These are phyloP conservation scores for Sander lucioperca DNA, from an alignment of 2,113 vertebrate species.

Conservation along the genomic window DNA sequence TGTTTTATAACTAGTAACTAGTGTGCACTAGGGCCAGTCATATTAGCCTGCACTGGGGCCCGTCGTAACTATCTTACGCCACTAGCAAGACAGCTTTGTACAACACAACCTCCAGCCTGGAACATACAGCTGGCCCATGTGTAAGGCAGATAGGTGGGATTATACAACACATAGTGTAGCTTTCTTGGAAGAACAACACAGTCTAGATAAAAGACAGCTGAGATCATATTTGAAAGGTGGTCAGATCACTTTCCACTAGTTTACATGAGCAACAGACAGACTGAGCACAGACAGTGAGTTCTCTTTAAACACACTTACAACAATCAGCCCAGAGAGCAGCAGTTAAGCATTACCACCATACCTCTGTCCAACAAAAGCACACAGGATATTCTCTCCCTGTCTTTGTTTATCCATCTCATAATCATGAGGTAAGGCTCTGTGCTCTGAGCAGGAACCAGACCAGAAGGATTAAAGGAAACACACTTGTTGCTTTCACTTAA, in stretches of 20 bases:
- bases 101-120: not conserved
- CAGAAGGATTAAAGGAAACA: conserved; percentile 25
- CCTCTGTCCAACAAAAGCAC: conserved; percentile 26
- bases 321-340: conserved; percentile 1
- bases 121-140: conserved; percentile 1
- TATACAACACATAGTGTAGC: not conserved
- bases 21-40: too few relatives aligned
- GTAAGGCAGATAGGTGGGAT: not conserved
- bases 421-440: conserved; percentile 13
- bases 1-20: too few relatives aligned
- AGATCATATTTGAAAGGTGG: conserved; percentile 28
- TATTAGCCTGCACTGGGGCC: too few relatives aligned
- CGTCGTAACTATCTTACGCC: too few relatives aligned
- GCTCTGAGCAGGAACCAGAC: conserved; percentile 2
- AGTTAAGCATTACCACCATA: conserved; percentile 1
- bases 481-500: not conserved
- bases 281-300: not conserved
- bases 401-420: conserved; percentile 1
- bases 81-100: not conserved
- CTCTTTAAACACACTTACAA: conserved; percentile 2
- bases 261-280: conserved; percentile 42
- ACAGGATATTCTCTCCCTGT: not conserved
- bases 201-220: conserved; percentile 33
- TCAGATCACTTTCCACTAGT: conserved; percentile 61
- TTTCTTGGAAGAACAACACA: conserved; percentile 28